Conservation (phyloP, 2,888 invertebrate species). For the Sipunculus nudus region DNA sequence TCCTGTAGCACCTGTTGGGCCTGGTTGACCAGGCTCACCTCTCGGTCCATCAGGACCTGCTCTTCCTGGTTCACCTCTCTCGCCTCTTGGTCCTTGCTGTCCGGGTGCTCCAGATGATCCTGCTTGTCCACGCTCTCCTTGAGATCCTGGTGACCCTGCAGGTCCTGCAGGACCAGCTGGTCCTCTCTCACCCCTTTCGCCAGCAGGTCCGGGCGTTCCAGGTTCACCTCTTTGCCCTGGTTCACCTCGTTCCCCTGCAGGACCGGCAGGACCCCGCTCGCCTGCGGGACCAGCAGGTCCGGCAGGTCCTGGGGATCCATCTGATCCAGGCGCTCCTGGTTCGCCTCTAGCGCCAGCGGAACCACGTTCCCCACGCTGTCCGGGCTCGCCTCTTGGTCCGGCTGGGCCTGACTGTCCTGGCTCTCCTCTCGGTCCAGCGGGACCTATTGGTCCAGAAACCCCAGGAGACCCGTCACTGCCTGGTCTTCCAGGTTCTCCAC, state of each 20-base stretch:
- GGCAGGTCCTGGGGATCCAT: constrained; percentile 24
- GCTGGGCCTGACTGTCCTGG: constrained; percentile 13
- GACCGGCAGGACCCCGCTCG: constrained; percentile 39
- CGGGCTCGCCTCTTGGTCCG: constrained; percentile 14
- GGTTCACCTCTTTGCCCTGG: constrained; percentile 31
- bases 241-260: constrained; percentile 33
- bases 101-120: constrained; percentile 11
- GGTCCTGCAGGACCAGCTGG: constrained; percentile 30
- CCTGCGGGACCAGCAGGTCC: constrained; percentile 30
- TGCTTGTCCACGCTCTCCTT: not conserved
- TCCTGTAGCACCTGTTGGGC: constrained; percentile 27
- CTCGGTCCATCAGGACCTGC: constrained; percentile 26
- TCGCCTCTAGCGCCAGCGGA: constrained; percentile 11
- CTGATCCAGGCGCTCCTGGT: not conserved
- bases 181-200: constrained; percentile 38
- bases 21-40: constrained; percentile 28
- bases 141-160: not conserved
- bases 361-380: not conserved
- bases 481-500: constrained; percentile 21
- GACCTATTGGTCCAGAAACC: constrained; percentile 14
- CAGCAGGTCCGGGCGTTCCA: constrained; percentile 25
- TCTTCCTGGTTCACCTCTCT: constrained; percentile 19
- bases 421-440: constrained; percentile 5
- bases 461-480: constrained; percentile 24
- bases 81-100: constrained; percentile 12